Evolutionary conservation across 2,888 invertebrate species (phyloP), one percentile per base, ranked within the genome.

Genomic region (Nephrocerus scutellatus): DNA sequence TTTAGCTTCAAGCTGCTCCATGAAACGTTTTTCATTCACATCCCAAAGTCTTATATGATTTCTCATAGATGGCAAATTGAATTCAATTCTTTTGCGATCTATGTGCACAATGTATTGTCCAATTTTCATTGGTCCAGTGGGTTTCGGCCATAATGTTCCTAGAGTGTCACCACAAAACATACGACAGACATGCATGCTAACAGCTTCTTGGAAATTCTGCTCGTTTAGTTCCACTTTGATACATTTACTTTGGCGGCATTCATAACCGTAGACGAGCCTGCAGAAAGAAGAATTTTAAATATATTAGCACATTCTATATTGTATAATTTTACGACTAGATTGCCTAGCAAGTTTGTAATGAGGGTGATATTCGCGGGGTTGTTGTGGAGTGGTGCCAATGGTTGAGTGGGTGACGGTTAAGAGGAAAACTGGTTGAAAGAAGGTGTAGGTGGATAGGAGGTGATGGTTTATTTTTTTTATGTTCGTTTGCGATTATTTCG

Each of bases 81-180:
- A 57, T 10, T 53, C 43, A 16, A 75, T 68, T 1, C 56, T 54
- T 2, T 58, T 52, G 0, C 63, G 56, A 55, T 73, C 62, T 18
- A 75, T 51, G 16, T 70, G 70, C 0, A 66, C 61, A 33, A 72
- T 60, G 13, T 56, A 51, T 20, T 63, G 62, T n/a, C 69, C 68
- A 23, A 72, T 33, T 10, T 65, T 60, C 10, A 71, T 52, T 15
- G 57, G 53, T 2, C 73, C 74, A 2, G 71, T 72, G 7, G 75
- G 74, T 30, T 63, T 63, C 10, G 68, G 68, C 68, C 69, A 69
- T 5, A 69, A 33, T 40, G 71, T 49, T 59, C 75, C 75, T 58
- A 74, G 44, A 10, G 61, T 60, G 12, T 57, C 59, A n/a, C 68
- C 68, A 45, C 74, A 74, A 48, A 72, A 71, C 26, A 74, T 53